A percentile compares a stretch with the other conserved stretches of the same genome.
phyloP scores from a whole-genome alignment of 1,140 invertebrate species.

The Dysdera silvatica region DNA sequence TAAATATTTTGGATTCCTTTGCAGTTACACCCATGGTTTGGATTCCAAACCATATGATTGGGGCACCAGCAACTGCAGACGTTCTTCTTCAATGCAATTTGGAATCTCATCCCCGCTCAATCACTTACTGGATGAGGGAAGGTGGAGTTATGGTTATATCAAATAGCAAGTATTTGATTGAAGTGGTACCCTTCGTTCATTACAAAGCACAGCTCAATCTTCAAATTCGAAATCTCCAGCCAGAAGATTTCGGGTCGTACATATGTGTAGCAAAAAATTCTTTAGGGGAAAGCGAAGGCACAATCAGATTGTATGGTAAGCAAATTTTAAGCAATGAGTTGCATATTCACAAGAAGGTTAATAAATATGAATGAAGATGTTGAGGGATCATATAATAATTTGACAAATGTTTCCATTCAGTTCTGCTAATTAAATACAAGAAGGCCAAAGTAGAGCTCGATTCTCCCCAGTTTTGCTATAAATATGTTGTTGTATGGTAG shows the following conservation, averaged over 20 bases:
- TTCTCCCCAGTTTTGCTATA: not conserved
- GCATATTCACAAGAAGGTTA: not conserved
- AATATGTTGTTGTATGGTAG: not conserved
- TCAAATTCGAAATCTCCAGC: conserved; percentile 27
- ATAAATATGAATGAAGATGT: not conserved
- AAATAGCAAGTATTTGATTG: conserved; percentile 27
- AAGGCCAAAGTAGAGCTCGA: not conserved
- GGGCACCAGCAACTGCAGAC: conserved; percentile 41
- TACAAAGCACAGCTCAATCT: conserved; percentile 28
- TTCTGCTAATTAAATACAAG: not conserved
- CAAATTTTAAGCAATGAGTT: not conserved
- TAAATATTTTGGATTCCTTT: conserved; percentile 30
- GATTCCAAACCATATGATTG: conserved; percentile 46
- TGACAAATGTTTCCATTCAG: not conserved
- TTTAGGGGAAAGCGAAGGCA: conserved; percentile 80
- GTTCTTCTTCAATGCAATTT: conserved; percentile 43
- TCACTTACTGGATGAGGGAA: conserved; percentile 30
- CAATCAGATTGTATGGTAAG: conserved; percentile 67
- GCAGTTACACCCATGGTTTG: conserved; percentile 45
- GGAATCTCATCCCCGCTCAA: conserved; percentile 33
- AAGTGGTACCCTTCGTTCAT: conserved; percentile 3
- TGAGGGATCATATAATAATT: not conserved
- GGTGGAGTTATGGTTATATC: conserved; percentile 29
- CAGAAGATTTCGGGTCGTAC: conserved; percentile 71
- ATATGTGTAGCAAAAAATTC: conserved; percentile 90